Evolutionary conservation across 2,113 vertebrate genomes (phyloP).

Genomic region (Lichenostomus cassidix): DNA sequence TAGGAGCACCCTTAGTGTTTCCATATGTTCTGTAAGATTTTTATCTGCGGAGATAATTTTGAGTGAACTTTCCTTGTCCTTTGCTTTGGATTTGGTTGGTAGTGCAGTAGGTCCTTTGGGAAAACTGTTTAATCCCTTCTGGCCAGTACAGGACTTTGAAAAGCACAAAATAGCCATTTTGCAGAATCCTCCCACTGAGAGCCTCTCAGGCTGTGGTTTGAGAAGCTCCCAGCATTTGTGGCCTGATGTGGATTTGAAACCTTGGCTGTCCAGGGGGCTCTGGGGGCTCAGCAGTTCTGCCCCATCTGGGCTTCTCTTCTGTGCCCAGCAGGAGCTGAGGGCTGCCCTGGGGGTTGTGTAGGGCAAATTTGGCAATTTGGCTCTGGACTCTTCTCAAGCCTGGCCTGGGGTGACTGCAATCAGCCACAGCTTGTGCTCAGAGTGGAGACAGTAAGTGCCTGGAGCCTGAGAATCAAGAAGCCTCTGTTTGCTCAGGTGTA

Average conservation of each 20-base stretch:
- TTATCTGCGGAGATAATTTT: neutral
- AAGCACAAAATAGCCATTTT: neutral
- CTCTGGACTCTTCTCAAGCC: neutral
- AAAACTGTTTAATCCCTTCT: neutral
- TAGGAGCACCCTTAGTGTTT: neutral
- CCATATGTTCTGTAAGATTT: neutral
- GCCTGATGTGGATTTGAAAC: neutral
- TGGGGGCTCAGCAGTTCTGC: neutral
- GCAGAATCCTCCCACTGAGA: neutral
- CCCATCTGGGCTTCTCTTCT: neutral
- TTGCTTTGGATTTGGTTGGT: neutral
- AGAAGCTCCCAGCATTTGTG: neutral
- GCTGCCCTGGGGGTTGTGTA: neutral
- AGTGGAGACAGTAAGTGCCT: neutral
- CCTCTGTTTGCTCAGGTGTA: constrained; percentile 12
- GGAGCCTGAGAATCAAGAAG: neutral
- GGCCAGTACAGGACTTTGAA: neutral
- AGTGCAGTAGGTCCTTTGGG: neutral
- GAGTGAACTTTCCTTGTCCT: neutral
- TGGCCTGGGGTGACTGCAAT: neutral
- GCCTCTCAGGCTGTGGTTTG: neutral
- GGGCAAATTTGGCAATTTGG: neutral
- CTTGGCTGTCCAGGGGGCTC: neutral
- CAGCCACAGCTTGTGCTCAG: neutral
- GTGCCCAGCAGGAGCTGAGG: neutral